Evolutionary conservation across 2,113 vertebrate species (phyloP), one percentile per base, ranked within the genome.

Genomic region (Chrysochloris asiatica): DNA sequence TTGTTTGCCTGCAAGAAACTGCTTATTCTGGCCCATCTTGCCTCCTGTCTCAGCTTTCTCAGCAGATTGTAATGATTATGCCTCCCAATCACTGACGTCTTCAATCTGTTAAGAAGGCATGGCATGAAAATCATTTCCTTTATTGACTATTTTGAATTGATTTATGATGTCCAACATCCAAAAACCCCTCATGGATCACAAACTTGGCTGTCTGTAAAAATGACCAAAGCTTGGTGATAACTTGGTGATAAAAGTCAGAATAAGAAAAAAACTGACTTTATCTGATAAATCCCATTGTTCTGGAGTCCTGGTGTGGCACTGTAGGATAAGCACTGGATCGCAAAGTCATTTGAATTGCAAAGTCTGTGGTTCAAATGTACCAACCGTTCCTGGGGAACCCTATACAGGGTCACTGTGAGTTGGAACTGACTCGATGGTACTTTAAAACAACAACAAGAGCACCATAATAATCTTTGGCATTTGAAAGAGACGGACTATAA

Each of bases 21-120:
- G 22, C 77, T 92, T 43, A 33, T 48, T 77, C 65, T 93, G 50
- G 45, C 48, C n/a, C 47, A 30, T 28, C 2, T 19, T 90, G 63
- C 28, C 63, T 86, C n/a, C 71, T 54, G 56, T 45, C 43, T 78
- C 71, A 38, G 48, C 69, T 88, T 92, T 79, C 75, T 93, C 77
- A 41, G 48, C 80, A 28, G 41, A 33, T 11, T 72, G 92, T 85
- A 38, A 38, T 59, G 59, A 67, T 86, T 88, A 86, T 30, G 88
- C 36, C 36, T 59, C 56, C 33, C 63, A 43, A 28, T 92, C 65
- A 73, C 78, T n/a, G 73, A 82, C 54, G 71, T 83, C 50, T 71
- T 88, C 17, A 30, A 26, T 79, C 48, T 79, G n/a, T 79, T 90
- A 88, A 17, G 48, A 90, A 88, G 56, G 54, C 8, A 73, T n/a